Base-by-base conservation (phyloP, 2,888 invertebrate species). In the Thymelicus sylvestris region DNA sequence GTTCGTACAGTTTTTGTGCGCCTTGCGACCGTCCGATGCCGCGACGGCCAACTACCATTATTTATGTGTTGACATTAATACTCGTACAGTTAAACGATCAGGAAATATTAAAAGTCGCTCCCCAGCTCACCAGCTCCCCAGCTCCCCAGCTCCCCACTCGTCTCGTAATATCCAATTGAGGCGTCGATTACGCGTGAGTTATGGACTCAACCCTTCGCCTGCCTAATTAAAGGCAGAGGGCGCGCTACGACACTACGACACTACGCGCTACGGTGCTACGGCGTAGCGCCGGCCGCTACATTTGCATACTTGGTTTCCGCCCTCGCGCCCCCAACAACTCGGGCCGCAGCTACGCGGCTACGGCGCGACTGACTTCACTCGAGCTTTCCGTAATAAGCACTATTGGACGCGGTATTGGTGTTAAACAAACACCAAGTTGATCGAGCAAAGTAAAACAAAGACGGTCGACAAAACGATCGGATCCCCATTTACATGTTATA, bases 121-220 rank as follows among this genome's bases (percentile, higher is more conserved):
- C n/a, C n/a, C n/a, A n/a, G n/a, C n/a, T n/a, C n/a, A n/a, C n/a
- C n/a, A n/a, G n/a, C n/a, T n/a, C n/a, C n/a, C n/a, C n/a, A n/a
- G n/a, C n/a, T n/a, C n/a, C n/a, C n/a, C n/a, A n/a, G n/a, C n/a
- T n/a, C n/a, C n/a, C n/a, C n/a, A n/a, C n/a, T n/a, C n/a, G n/a
- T n/a, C 55, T 63, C 73, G 71, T 71, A 64, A 72, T 71, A 71
- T 61, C 73, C 74, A 74, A 74, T 72, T 71, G 74, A 50, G 57
- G 73, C 70, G 66, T 63, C 71, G 66, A 73, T 73, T 71, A 71
- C 63, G 19, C 70, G 70, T 72, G 73, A 75, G 66, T 74, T 73
- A 75, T 74, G 73, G 72, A 62, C 31, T 19, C 69, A 74, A 72
- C 74, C 76, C 74, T 75, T 66, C 64, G 66, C 64, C 39, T 39